Evolutionary conservation across 2,888 invertebrate species (phyloP).

Genomic region (Leuctra nigra): DNA sequence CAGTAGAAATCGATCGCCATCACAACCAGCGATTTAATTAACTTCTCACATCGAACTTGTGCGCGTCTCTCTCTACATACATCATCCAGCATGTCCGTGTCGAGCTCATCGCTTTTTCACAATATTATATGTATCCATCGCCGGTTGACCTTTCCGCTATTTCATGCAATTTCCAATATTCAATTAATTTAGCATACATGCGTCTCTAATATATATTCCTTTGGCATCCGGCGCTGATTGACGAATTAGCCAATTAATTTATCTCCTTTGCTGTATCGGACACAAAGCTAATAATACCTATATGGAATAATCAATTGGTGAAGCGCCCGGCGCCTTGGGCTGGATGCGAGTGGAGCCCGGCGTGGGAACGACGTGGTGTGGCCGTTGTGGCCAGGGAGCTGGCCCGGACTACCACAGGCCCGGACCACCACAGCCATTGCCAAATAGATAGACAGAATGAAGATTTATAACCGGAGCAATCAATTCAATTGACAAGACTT

Average conservation of each 20-base stretch:
- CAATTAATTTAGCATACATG: too few relatives aligned
- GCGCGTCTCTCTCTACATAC: too few relatives aligned
- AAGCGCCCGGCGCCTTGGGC: constrained; percentile 1
- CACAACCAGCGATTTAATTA: too few relatives aligned
- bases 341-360: neutral
- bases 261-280: neutral
- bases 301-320: constrained; percentile 6
- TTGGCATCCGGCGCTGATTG: constrained; percentile 9
- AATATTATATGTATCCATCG: too few relatives aligned
- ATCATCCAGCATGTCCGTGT: too few relatives aligned
- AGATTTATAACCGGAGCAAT: constrained; percentile 14
- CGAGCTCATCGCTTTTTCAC: too few relatives aligned
- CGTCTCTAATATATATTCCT: too few relatives aligned
- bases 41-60: too few relatives aligned
- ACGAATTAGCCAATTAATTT: constrained; percentile 10
- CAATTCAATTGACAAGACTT: constrained; percentile 18
- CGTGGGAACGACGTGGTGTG: constrained; percentile 14
- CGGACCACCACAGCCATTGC: too few relatives aligned
- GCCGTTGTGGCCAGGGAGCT: neutral
- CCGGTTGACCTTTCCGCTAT: too few relatives aligned
- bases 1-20: too few relatives aligned
- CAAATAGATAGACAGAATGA: constrained; percentile 12
- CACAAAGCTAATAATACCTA: neutral
- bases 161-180: too few relatives aligned
- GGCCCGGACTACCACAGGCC: neutral